These are phyloP conservation scores for Cichlasoma orientale DNA, from an alignment of 2,797 vertebrate species.

Conservation along the genomic window DNA sequence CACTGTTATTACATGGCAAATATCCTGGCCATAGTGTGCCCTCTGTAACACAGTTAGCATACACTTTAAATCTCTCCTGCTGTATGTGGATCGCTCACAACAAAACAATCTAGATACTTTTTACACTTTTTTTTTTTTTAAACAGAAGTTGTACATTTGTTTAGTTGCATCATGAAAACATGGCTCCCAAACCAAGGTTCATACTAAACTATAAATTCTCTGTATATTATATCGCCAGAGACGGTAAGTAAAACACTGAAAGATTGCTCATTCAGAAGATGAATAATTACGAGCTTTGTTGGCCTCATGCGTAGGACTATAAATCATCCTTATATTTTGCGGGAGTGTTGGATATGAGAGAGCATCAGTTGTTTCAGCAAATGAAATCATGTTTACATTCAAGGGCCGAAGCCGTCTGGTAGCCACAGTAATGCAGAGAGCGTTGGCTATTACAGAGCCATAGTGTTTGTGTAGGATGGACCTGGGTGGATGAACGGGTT, in stretches of 20 bases:
- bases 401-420: neutral
- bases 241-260: no score
- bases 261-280: neutral
- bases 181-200: neutral
- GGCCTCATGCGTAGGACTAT: no score
- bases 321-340: no score
- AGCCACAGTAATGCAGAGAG: neutral
- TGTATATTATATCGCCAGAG: no score
- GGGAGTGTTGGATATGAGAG: neutral
- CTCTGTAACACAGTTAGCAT: constrained; percentile 31
- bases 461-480: neutral
- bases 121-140: no score
- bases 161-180: neutral
- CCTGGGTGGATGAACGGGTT: neutral
- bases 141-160: no score
- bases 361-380: neutral
- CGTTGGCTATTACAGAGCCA: rapidly evolving
- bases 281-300: no score
- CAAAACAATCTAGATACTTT: neutral
- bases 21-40: constrained; percentile 13
- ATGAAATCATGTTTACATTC: neutral
- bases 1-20: constrained; percentile 46
- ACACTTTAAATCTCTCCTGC: constrained; percentile 12
- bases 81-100: neutral
- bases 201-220: neutral